Evolutionary conservation across 1,140 invertebrate genomes (phyloP), one percentile per base, ranked within the genome.

Genomic region (Muscidifurax raptorellus): DNA sequence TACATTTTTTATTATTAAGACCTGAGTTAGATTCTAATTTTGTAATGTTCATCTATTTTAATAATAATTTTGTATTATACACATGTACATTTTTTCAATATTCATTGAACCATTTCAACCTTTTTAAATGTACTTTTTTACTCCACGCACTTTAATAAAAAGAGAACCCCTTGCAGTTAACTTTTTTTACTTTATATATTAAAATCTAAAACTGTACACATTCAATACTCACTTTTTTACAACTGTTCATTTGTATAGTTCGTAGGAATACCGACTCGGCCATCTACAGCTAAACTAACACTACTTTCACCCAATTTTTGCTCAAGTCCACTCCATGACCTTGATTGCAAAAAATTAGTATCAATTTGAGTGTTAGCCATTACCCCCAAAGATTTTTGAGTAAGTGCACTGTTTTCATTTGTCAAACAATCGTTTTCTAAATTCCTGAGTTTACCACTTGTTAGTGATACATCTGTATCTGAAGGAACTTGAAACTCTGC

Each of bases 241-340:
- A 85, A 59, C 13, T 85, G 75, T 87, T 94, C 94, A 88, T 92
- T 93, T 27, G 90, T 86, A 88, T 95, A 95, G 85, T 88, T 88
- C 80, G 91, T 90, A 47, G 94, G 93, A 82, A 96, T 94, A 13
- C 96, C 96, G 85, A 90, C 94, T 5, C 96, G 93, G 5, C 96
- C 96, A 87, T 94, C 92, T 83, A 94, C 93, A 5, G 94, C 94
- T 86, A 93, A 89, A 86, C 94, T 94, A 10, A 95, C 94, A 86
- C 95, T 93, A 64, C 94, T 95, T 88, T 95, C 91, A 0, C 96
- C 96, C 81, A 97, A 89, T 85, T 95, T 95, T 87, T 96, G 96
- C 88, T 97, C 95, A 59, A 97, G 91, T 4, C 96, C 96, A 87
- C 94, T 94, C 96, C 96, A 97, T 6, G 94, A 94, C 90, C 96